A percentile compares a stretch with the other conserved stretches of the same genome.
phyloP scores from a whole-genome alignment of 2,888 invertebrate genomes.

The Ctenicera cuprea region DNA sequence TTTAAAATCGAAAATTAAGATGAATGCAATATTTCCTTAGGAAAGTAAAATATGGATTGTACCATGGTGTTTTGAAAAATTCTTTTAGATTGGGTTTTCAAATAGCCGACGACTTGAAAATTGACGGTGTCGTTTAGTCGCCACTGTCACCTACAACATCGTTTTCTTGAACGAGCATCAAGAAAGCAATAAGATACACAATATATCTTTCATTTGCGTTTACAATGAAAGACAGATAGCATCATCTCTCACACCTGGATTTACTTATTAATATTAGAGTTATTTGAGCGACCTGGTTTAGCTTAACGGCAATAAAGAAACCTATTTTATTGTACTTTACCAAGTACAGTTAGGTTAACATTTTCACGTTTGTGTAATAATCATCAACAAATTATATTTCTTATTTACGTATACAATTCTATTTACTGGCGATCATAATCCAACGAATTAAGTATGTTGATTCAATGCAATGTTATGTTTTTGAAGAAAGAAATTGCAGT shows the following conservation, averaged over 20 bases:
- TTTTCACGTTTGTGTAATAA: background rate
- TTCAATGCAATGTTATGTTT: no score
- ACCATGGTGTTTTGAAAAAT: no score
- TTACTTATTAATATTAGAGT: conserved; percentile 47
- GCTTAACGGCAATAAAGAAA: conserved; percentile 39
- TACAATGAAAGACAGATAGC: conserved; percentile 52
- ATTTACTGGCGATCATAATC: no score
- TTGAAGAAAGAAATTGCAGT: no score
- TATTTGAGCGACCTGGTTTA: conserved; percentile 40
- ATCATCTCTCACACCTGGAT: conserved; percentile 53
- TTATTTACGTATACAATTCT: background rate
- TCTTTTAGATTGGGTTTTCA: background rate
- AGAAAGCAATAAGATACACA: conserved; percentile 36
- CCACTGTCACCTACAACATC: conserved; percentile 16
- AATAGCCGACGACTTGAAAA: background rate
- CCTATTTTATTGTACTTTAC: conserved; percentile 21
- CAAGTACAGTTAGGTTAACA: conserved; percentile 31
- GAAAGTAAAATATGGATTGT: no score
- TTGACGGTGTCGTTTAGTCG: conserved; percentile 5
- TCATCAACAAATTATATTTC: background rate
- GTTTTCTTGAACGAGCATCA: background rate
- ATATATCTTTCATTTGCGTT: conserved; percentile 52
- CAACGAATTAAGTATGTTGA: no score
- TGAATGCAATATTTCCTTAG: no score
- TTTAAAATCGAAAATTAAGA: no score